A percentile compares a stretch with the other conserved stretches of the same genome.
Conservation (phyloP, 2,797 vertebrate genomes). For the Arnoldichthys spilopterus region DNA sequence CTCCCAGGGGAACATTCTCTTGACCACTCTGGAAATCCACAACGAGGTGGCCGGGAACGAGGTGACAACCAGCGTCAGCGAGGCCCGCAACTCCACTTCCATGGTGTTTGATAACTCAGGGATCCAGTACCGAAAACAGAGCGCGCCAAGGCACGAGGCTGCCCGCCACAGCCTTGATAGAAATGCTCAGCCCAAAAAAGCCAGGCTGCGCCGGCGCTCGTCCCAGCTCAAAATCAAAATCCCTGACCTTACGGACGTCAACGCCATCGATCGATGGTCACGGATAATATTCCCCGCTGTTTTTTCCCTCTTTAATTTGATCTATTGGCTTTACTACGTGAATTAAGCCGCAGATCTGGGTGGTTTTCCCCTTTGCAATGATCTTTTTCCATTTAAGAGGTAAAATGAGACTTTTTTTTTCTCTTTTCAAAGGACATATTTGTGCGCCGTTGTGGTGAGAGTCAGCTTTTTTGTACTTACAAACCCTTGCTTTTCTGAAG, state of each 20-base stretch:
- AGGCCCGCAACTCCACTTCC: slow-evolving; percentile 89
- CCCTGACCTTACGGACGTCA: slow-evolving; percentile 97
- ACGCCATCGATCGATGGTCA: slow-evolving; percentile 97
- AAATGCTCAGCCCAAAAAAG: slow-evolving; percentile 82
- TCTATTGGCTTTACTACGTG: slow-evolving; percentile 99
- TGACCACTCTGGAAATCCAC: slow-evolving; percentile 97
- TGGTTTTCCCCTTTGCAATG: slow-evolving; percentile 53
- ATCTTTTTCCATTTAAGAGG: slow-evolving; percentile 51
- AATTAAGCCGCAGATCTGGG: slow-evolving; percentile 81
- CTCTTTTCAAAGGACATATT: slow-evolving; percentile 53
- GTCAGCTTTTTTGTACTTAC: slow-evolving; percentile 56
- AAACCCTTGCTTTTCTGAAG: slow-evolving; percentile 48
- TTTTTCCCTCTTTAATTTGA: slow-evolving; percentile 97
- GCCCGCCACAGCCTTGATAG: slow-evolving; percentile 85
- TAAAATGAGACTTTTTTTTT: slow-evolving; percentile 73
- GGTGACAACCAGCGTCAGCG: slow-evolving; percentile 84
- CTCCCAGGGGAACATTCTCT: slow-evolving; percentile 93
- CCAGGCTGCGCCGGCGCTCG: slow-evolving; percentile 89
- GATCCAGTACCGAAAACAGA: slow-evolving; percentile 94
- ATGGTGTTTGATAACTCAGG: slow-evolving; percentile 90
- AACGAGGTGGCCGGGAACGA: slow-evolving; percentile 93
- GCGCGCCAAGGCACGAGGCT: slow-evolving; percentile 77
- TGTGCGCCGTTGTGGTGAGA: slow-evolving; percentile 42
- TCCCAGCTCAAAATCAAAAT: slow-evolving; percentile 98
- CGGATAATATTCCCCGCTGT: slow-evolving; percentile 94